Evolutionary conservation across 2,113 vertebrate species (phyloP).

Genomic region (Bufo gargarizans): DNA sequence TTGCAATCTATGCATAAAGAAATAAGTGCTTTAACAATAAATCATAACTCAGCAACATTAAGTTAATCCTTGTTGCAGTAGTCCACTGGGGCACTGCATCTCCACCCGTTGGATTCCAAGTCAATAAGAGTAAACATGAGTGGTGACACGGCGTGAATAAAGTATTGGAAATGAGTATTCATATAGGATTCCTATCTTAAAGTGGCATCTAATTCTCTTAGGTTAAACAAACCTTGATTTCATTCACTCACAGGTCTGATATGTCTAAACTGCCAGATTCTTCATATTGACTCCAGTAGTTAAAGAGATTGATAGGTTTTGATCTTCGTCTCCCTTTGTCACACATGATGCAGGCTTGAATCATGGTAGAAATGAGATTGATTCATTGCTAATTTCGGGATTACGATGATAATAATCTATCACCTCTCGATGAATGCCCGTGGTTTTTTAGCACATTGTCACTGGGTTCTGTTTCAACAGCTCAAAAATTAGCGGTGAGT

Average conservation of each 20-base stretch:
- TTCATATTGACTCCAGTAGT: not conserved
- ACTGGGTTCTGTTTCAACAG: conserved; percentile 30
- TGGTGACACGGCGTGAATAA: too few species aligned
- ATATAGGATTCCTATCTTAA: not conserved
- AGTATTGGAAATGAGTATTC: too few species aligned
- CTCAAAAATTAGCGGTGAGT: conserved; percentile 38
- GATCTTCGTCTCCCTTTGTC: conserved; percentile 26
- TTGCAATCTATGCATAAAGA: too few species aligned
- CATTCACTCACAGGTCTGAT: not conserved
- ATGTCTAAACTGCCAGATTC: conserved; percentile 7
- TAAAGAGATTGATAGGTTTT: conserved; percentile 50
- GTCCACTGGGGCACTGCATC: too few species aligned
- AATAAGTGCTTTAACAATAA: too few species aligned
- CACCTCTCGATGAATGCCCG: conserved; percentile 45
- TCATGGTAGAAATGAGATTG: conserved; percentile 37
- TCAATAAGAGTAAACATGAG: too few species aligned
- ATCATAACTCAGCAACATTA: too few species aligned
- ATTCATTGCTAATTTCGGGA: conserved; percentile 51
- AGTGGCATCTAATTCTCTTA: not conserved
- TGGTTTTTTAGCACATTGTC: conserved; percentile 39
- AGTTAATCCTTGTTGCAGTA: too few species aligned
- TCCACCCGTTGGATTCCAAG: too few species aligned
- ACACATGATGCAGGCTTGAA: conserved; percentile 29
- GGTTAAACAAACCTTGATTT: not conserved
- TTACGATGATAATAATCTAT: conserved; percentile 53